Evolutionary conservation across 1,140 invertebrate genomes (phyloP).

Genomic region (silkworm (Bombyx mori)): DNA sequence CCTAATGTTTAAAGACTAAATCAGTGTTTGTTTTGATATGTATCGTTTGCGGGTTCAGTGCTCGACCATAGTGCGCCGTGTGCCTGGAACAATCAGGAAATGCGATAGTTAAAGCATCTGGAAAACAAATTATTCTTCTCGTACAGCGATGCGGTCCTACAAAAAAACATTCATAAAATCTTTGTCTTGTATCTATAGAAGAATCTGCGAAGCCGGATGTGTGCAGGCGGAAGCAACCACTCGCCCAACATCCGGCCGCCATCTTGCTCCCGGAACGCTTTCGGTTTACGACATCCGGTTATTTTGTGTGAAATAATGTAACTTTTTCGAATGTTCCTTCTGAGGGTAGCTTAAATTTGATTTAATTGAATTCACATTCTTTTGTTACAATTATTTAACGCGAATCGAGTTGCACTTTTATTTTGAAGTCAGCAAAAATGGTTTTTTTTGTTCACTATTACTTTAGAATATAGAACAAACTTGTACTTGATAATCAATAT

Average conservation of each 20-base stretch:
- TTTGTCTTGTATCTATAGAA: constrained; percentile 22
- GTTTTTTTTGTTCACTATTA: too few relatives aligned
- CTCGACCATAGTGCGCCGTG: constrained; percentile 45
- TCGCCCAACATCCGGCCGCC: constrained; percentile 40
- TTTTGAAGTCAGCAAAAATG: too few relatives aligned
- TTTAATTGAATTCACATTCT: too few relatives aligned
- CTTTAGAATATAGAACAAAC: too few relatives aligned
- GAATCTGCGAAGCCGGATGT: constrained; percentile 30
- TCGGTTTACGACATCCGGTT: constrained; percentile 45
- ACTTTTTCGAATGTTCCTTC: constrained; percentile 7
- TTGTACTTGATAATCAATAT: too few relatives aligned
- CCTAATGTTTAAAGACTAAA: background rate
- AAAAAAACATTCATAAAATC: too few relatives aligned
- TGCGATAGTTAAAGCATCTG: too few relatives aligned
- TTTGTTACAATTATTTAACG: too few relatives aligned
- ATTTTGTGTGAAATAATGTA: constrained; percentile 32
- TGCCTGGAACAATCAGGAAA: constrained; percentile 41
- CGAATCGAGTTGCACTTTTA: too few relatives aligned
- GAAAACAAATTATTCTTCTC: too few relatives aligned
- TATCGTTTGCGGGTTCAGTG: constrained; percentile 38
- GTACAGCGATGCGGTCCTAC: too few relatives aligned
- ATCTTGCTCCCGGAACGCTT: constrained; percentile 41
- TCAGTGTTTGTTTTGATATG: constrained; percentile 66
- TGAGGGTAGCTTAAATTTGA: too few relatives aligned
- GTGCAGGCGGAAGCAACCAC: constrained; percentile 34